phyloP scores from a whole-genome alignment of 2,797 vertebrate genomes.

The Gila robusta region DNA sequence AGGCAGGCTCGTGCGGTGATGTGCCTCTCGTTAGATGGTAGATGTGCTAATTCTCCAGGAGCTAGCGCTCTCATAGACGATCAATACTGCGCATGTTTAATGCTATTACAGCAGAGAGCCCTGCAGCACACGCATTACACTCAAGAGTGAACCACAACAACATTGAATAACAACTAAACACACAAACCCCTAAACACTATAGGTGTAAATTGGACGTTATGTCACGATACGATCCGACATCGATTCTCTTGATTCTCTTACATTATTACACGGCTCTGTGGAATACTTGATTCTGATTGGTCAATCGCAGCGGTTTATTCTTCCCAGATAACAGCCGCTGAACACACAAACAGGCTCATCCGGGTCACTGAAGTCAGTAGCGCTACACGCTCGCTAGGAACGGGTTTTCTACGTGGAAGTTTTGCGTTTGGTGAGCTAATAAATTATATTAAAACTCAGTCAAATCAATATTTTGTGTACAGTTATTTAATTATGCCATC shows the following conservation, averaged over 20 bases:
- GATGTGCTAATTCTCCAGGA: conserved; percentile 4
- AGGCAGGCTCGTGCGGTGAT: background rate
- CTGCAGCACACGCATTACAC: conserved; percentile 33
- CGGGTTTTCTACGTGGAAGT: no score
- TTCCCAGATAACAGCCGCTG: no score
- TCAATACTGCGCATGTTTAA: conserved; percentile 25
- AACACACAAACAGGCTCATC: no score
- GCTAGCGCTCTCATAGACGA: conserved; percentile 52
- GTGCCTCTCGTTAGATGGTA: background rate
- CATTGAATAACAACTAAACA: background rate
- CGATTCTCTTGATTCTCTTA: background rate
- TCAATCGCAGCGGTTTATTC: no score
- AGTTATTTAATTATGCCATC: no score
- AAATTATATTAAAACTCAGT: no score
- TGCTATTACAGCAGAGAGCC: conserved; percentile 32
- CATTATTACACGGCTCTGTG: background rate
- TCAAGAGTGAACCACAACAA: conserved; percentile 11
- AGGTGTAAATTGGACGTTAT: background rate
- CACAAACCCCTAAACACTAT: background rate
- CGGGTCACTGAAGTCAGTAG: no score
- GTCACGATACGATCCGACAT: background rate
- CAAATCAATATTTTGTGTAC: no score
- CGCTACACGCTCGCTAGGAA: no score
- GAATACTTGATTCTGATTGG: no score
- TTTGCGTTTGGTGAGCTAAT: no score